Conservation (phyloP, 64 coral and sea anemone genomes). For the Montipora capricornis region DNA sequence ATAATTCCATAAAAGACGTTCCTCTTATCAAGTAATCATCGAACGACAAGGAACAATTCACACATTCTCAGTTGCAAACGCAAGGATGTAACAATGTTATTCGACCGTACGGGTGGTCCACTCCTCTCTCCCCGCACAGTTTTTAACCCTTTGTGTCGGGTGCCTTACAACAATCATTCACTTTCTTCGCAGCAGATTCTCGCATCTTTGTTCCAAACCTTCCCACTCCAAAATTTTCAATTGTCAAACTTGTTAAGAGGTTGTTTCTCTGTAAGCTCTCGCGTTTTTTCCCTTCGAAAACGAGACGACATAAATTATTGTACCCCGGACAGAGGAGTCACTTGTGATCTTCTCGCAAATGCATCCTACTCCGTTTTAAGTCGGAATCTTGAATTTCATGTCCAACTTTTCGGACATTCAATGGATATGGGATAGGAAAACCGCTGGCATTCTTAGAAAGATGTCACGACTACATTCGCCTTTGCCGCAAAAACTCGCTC, state of each 20-base stretch:
- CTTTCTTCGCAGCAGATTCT: not conserved
- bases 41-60: slow-evolving; percentile 21
- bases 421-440: too few relatives aligned
- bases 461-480: too few relatives aligned
- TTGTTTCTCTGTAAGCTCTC: too few relatives aligned
- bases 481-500: not conserved
- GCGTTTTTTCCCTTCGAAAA: too few relatives aligned
- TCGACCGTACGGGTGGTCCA: not conserved
- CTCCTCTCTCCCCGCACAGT: not conserved
- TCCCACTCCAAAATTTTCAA: not conserved
- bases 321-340: not conserved
- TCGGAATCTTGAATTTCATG: too few relatives aligned
- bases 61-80: not conserved
- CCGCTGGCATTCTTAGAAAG: too few relatives aligned
- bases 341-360: not conserved
- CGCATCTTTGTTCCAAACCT: not conserved
- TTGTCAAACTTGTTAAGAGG: not conserved
- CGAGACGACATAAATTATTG: not conserved
- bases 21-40: slow-evolving; percentile 32
- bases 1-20: slow-evolving; percentile 34
- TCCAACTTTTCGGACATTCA: too few relatives aligned
- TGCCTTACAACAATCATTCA: not conserved
- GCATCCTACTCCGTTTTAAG: not conserved
- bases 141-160: too few relatives aligned
- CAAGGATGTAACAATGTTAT: not conserved